Evolutionary conservation across 2,113 vertebrate species (phyloP), one percentile per base, ranked within the genome.

Genomic region (Silurus meridionalis): DNA sequence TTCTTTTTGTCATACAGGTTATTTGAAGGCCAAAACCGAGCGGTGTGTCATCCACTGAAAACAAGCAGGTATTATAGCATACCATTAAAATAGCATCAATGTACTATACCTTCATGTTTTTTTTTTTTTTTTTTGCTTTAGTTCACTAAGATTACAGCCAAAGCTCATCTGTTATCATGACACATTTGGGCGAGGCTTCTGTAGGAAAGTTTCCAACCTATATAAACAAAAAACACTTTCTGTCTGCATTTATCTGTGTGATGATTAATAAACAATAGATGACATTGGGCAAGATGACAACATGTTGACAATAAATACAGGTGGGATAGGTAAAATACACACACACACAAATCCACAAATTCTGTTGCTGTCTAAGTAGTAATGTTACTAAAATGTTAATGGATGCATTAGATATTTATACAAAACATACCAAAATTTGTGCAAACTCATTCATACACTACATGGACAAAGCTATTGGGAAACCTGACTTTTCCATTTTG

Each of bases 181-280:
- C 46, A 84, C 71, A 53, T 84, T 19, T 53, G 71, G 46, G 17
- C 11, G 15, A 63, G 48, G 58, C 71, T 52, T 57, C 75, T 19
- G 58, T 71, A 63, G 57, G 10, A 50, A 15, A 21, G 13, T 50
- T 74, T 75, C 46, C 13, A 14, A 48, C 15, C 53, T 9, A 60
- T 46, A 17, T 58, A 52, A 60, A 13, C 21, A 72, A 66, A 25
- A 52, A 66, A 9, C 50, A 83, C 8, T 17, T 83, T 64, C 48
- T 83, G n/a, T 28, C n/a, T 55, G 10, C 4, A 69, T 69, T 19
- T 78, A 28, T 57, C 82, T 46, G 53, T 57, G 14, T 57, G 28
- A 67, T 83, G 64, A 82, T 69, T 67, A 53, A 52, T 28, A 4
- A 55, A 83, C n/a, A 84, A 77, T 63, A 74, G 71, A 57, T 37